Conservation (phyloP, 2,113 vertebrate species). For the Gymnorhina tibicen region DNA sequence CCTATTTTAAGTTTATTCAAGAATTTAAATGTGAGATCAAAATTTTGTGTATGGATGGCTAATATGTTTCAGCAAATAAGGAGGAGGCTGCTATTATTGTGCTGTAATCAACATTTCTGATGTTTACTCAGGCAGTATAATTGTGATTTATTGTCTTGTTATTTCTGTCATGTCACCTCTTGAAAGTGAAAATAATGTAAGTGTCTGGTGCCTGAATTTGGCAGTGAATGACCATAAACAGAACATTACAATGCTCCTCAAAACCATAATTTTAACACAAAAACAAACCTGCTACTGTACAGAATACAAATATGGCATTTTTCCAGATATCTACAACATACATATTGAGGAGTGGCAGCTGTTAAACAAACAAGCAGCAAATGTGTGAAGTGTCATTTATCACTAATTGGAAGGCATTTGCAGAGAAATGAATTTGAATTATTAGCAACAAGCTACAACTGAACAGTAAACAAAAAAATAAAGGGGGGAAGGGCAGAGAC, state of each 20-base stretch:
- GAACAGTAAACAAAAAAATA: not conserved
- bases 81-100: not conserved
- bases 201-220: not conserved
- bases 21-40: not conserved
- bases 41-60: not conserved
- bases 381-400: constrained; percentile 1
- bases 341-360: not conserved
- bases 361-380: constrained; percentile 1
- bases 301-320: not conserved
- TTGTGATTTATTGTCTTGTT: constrained; percentile 35
- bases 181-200: constrained; percentile 10
- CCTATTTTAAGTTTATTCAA: not conserved
- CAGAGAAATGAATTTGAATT: constrained; percentile 2
- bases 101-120: not conserved
- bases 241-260: not conserved
- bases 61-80: not conserved
- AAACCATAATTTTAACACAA: not conserved
- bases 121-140: constrained; percentile 2
- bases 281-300: not conserved
- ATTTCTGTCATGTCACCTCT: not conserved
- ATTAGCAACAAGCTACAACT: not conserved
- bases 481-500: not conserved
- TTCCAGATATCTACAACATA: not conserved
- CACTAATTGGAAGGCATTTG: not conserved
- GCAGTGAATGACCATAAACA: constrained; percentile 7